A percentile compares a stretch with the other conserved stretches of the same genome.
Evolutionary conservation across 2,888 invertebrate species (phyloP).

Genomic region (Invenusta paracnida): DNA sequence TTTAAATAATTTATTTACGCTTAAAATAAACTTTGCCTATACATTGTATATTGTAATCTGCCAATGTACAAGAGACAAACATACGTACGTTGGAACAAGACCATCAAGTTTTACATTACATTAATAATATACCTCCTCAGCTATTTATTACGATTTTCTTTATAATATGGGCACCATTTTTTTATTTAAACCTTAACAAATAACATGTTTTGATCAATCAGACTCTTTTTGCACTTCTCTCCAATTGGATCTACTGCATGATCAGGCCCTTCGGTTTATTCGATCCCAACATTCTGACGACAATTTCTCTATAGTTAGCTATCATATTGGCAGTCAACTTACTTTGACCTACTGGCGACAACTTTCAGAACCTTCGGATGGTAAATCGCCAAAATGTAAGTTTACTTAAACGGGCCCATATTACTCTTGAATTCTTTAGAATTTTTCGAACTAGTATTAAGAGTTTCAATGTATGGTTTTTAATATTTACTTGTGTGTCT

Average conservation of each 20-base stretch:
- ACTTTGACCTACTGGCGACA: slow-evolving; percentile 89
- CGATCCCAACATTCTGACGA: neutral
- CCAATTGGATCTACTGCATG: slow-evolving; percentile 74
- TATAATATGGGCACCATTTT: too few species aligned
- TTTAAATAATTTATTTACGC: too few species aligned
- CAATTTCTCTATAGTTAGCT: slow-evolving; percentile 68
- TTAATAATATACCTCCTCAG: too few species aligned
- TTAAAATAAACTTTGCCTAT: too few species aligned
- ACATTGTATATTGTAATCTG: too few species aligned
- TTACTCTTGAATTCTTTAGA: neutral
- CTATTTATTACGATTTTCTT: too few species aligned
- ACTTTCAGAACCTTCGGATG: slow-evolving; percentile 52
- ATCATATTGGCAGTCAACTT: slow-evolving; percentile 78
- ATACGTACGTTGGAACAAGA: too few species aligned
- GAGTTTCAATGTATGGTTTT: too few species aligned
- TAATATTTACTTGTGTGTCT: too few species aligned
- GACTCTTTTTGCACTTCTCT: slow-evolving; percentile 81
- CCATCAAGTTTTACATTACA: too few species aligned
- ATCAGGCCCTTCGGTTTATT: slow-evolving; percentile 57
- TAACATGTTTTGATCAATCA: neutral
- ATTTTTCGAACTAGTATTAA: neutral
- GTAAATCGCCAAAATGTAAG: neutral
- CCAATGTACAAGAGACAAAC: too few species aligned
- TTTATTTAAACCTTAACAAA: slow-evolving; percentile 47
- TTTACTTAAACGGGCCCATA: neutral